Percentiles rank a stretch among this genome's conserved stretches.
phyloP scores from a whole-genome alignment of 2,888 invertebrate species.

The Drosophila nr. perissopoda region DNA sequence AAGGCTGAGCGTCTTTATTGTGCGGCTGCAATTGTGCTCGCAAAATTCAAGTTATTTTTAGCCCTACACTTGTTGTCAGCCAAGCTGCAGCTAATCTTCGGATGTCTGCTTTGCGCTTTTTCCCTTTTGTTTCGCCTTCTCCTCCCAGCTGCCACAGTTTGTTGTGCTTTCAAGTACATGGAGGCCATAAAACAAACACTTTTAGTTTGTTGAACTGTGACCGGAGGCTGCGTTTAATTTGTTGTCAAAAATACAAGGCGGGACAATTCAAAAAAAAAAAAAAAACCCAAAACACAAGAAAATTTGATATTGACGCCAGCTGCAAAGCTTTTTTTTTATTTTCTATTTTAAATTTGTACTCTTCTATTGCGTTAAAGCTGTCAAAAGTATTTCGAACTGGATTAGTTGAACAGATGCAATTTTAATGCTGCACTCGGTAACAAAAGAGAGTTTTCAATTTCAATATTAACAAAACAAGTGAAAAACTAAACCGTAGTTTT shows the following conservation, averaged over 20 bases:
- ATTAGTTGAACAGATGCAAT: neutral
- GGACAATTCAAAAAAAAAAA: neutral
- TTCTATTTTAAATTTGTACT: neutral
- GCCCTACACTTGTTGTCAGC: conserved; percentile 40
- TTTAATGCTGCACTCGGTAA: conserved; percentile 5
- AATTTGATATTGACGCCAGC: conserved; percentile 42
- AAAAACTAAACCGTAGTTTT: conserved; percentile 9
- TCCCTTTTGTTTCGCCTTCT: conserved; percentile 54
- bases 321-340: conserved; percentile 15
- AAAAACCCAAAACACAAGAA: conserved; percentile 16
- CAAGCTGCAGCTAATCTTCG: conserved; percentile 75
- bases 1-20: conserved; percentile 70
- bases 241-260: conserved; percentile 53
- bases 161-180: conserved; percentile 35
- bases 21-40: conserved; percentile 66
- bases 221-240: conserved; percentile 65
- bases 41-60: conserved; percentile 69
- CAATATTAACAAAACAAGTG: conserved; percentile 16
- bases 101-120: conserved; percentile 63
- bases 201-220: conserved; percentile 77
- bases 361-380: neutral
- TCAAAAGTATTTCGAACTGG: neutral
- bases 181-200: conserved; percentile 76
- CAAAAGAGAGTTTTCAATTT: conserved; percentile 2
- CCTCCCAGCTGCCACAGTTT: conserved; percentile 1